These are phyloP conservation scores for Cephus rjabovi DNA, from an alignment of 2,888 invertebrate species.

Conservation along the genomic window DNA sequence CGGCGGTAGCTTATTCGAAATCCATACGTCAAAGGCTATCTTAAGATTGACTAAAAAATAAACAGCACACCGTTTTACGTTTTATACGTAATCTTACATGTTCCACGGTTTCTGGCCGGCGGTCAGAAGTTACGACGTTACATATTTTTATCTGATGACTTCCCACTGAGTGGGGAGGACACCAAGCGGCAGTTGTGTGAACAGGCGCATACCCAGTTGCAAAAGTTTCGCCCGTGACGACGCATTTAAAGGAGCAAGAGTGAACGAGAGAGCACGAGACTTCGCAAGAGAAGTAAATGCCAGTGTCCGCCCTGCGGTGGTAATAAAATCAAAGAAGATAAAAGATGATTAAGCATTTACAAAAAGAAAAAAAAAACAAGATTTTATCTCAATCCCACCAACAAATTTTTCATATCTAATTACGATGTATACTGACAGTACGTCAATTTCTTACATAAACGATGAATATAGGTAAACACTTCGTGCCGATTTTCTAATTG, in stretches of 20 bases:
- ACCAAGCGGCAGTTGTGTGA: not conserved
- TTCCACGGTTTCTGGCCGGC: not conserved
- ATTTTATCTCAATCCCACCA: not conserved
- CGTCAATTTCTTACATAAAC: not conserved
- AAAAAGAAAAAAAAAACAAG: not conserved
- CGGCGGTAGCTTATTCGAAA: slow-evolving; percentile 31
- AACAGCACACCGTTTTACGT: slow-evolving; percentile 41
- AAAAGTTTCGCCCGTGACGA: not conserved
- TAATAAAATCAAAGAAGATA: not conserved
- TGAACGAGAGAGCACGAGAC: not conserved
- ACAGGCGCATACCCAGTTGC: not conserved
- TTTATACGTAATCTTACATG: not conserved
- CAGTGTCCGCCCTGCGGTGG: not conserved
- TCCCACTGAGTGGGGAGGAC: not conserved
- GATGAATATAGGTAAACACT: not conserved
- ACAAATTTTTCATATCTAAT: not conserved
- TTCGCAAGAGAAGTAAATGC: not conserved
- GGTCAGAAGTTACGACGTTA: not conserved
- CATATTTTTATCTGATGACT: not conserved
- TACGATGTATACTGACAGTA: not conserved
- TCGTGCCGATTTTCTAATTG: not conserved
- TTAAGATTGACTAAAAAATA: slow-evolving; percentile 47
- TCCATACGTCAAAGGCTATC: not conserved
- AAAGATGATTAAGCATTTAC: not conserved
- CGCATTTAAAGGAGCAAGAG: not conserved